Conservation (phyloP, 2,888 invertebrate genomes). For the Callinectes sapidus region DNA sequence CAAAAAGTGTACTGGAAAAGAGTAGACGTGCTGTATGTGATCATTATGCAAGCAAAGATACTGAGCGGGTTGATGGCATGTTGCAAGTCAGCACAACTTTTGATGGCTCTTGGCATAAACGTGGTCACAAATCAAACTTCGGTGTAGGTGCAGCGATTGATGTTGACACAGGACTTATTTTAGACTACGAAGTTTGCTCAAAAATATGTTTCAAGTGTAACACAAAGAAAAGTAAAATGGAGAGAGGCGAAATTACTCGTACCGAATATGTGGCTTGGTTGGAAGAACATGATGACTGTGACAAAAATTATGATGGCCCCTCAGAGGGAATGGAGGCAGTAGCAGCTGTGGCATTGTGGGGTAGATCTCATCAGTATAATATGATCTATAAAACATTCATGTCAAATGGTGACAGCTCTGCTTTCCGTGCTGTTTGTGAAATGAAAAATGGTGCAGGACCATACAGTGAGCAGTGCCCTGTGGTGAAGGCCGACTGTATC, state of each 20-base stretch:
- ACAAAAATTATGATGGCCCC: constrained; percentile 48
- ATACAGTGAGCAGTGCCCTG: constrained; percentile 12
- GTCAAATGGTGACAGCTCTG: constrained; percentile 46
- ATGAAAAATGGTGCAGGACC: constrained; percentile 35
- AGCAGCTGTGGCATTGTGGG: constrained; percentile 30
- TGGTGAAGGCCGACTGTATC: constrained; percentile 34
- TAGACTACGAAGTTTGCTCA: constrained; percentile 46
- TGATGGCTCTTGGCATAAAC: constrained; percentile 50
- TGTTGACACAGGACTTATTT: constrained; percentile 27
- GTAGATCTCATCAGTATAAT: constrained; percentile 40
- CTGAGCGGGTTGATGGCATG: constrained; percentile 24
- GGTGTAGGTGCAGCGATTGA: constrained; percentile 45
- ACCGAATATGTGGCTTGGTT: constrained; percentile 44
- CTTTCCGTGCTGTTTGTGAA: constrained; percentile 12
- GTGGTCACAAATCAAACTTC: constrained; percentile 40
- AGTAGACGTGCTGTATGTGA: constrained; percentile 38
- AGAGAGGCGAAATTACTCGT: constrained; percentile 35
- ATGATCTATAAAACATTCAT: constrained; percentile 31
- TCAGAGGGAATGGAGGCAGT: constrained; percentile 53
- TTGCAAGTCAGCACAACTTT: constrained; percentile 37
- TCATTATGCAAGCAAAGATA: constrained; percentile 42
- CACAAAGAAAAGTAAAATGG: background rate
- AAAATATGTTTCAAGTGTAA: constrained; percentile 48
- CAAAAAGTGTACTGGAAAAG: constrained; percentile 27
- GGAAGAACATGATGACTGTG: constrained; percentile 37